These are phyloP conservation scores for Palythoa grandis DNA, from an alignment of 92 coral and sea anemone species.

Conservation along the genomic window DNA sequence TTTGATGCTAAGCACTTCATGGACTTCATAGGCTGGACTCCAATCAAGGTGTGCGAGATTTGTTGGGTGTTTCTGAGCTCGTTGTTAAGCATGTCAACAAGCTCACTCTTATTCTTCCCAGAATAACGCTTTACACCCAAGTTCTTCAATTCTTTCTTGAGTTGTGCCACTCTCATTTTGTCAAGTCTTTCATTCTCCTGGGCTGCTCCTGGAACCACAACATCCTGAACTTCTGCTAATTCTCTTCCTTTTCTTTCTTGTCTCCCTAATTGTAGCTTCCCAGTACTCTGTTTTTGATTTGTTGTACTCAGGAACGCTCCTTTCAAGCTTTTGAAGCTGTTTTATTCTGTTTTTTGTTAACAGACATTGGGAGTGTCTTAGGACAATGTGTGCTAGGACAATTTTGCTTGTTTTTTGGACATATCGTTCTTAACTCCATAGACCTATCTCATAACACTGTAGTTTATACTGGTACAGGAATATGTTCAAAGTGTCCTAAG, in stretches of 20 bases:
- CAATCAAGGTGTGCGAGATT: too few relatives aligned
- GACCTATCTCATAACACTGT: too few relatives aligned
- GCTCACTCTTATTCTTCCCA: not conserved
- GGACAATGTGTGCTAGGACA: too few relatives aligned
- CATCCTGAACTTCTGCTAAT: not conserved
- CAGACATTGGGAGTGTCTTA: slow-evolving; percentile 5
- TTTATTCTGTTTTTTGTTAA: not conserved
- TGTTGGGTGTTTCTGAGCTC: too few relatives aligned
- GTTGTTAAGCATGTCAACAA: not conserved
- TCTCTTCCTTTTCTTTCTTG: not conserved
- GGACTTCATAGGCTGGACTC: too few relatives aligned
- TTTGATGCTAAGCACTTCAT: too few relatives aligned
- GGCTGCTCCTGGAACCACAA: not conserved
- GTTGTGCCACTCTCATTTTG: not conserved
- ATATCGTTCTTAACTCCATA: too few relatives aligned
- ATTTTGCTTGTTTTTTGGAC: too few relatives aligned
- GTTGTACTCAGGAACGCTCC: not conserved
- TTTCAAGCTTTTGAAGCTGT: not conserved
- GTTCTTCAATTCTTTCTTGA: slow-evolving; percentile 1
- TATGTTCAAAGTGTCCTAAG: too few relatives aligned
- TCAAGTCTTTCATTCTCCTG: not conserved
- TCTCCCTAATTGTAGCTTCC: not conserved
- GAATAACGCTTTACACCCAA: slow-evolving; percentile 2
- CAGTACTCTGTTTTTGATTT: not conserved
- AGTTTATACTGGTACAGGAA: too few relatives aligned